Evolutionary conservation across 2,888 invertebrate genomes (phyloP), one percentile per base, ranked within the genome.

Genomic region (Spisula solida): DNA sequence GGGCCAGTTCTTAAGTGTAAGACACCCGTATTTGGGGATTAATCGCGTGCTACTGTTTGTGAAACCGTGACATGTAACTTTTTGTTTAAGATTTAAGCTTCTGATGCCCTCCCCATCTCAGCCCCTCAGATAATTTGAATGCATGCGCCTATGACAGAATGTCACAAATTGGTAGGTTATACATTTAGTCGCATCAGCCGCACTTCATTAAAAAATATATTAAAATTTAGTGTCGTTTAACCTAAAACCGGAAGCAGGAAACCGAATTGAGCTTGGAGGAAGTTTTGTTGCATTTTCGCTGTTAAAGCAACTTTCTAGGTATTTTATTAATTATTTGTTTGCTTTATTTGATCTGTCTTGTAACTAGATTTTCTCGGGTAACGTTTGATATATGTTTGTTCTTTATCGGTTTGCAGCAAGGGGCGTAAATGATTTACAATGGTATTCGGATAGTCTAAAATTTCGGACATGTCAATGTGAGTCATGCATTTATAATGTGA

Each of bases 181-280:
- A 66, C 0, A 66, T 66, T 66, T 66, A 25, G n/a, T 66, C 25
- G n/a, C 25, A 20, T 66, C 6, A 25, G 25, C 60, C 60, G 60
- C 6, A 18, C 16, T 51, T 51, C 51, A 1, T n/a, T n/a, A n/a
- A n/a, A n/a, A n/a, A 1, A 4, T n/a, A 5, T 66, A 25, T n/a
- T n/a, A 6, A 16, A 31, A 75, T 75, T 75, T 75, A 75, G 75
- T 75, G 75, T 14, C 10, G 75, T 75, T 0, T 75, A 18, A 34
- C 75, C 75, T 34, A 18, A 85, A 34, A 85, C 85, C 85, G 85
- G 85, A 85, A 85, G 85, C 79, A 85, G 85, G 85, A 85, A 85
- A 80, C 79, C 56, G 34, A 41, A 20, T 12, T n/a, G 56, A n/a
- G 20, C 31, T 31, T 31, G 56, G 47, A 20, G 41, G 82, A 60